A percentile compares a stretch with the other conserved stretches of the same genome.
These are phyloP conservation scores for Aplocera efformata DNA, from an alignment of 2,888 invertebrate genomes.

Conservation along the genomic window DNA sequence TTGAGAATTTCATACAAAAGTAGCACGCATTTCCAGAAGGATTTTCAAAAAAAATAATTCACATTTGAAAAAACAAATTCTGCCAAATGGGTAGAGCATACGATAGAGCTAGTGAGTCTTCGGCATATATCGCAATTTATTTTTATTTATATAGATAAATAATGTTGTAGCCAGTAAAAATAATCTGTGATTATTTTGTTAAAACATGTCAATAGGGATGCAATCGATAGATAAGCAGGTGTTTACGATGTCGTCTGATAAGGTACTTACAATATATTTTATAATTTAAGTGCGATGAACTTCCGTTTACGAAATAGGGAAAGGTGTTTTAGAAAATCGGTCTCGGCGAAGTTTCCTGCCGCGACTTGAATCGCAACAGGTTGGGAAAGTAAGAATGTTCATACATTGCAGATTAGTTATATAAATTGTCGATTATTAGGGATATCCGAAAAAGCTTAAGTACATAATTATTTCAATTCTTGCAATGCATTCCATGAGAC, in stretches of 20 bases:
- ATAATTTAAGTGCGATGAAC: conserved; percentile 68
- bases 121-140: no score
- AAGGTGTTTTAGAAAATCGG: conserved; percentile 51
- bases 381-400: conserved; percentile 26
- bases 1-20: no score
- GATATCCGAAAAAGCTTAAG: background rate
- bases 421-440: background rate
- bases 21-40: no score
- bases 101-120: no score
- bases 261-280: conserved; percentile 38
- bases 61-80: no score
- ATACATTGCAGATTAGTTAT: background rate
- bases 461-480: no score
- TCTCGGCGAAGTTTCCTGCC: conserved; percentile 37
- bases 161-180: no score
- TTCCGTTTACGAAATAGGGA: conserved; percentile 63
- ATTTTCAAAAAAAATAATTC: no score
- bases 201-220: conserved; percentile 34
- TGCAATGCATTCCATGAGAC: no score
- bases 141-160: no score
- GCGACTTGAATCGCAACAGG: conserved; percentile 30
- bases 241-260: conserved; percentile 56
- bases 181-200: no score
- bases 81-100: no score
- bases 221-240: conserved; percentile 51